Evolutionary conservation across 2,113 vertebrate species (phyloP), one percentile per base, ranked within the genome.

Genomic region (Shinisaurus crocodilurus): DNA sequence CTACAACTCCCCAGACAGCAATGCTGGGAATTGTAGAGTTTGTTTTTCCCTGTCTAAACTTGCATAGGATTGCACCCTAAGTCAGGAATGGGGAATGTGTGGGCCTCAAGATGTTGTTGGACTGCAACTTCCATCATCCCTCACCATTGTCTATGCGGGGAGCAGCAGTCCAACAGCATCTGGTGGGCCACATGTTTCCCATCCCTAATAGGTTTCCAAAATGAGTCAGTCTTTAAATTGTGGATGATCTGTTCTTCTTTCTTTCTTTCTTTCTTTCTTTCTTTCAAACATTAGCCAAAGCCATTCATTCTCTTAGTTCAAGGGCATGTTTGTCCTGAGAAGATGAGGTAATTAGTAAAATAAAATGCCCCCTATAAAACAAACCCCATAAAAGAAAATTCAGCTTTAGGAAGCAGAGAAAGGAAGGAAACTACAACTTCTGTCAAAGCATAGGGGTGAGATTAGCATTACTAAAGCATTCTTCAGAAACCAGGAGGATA

Each of bases 361-460:
- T 95, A 95, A 93, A 94, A 93, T 88, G 91, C 75, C 57, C 67
- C 80, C 80, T 90, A 92, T 94, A 93, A 96, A 96, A 95, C 70
- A 95, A 95, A 89, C 65, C 86, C 92, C 10, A 67, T 93, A 95
- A 95, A 94, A 96, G 94, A 92, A 90, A 63, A 20, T 43, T 95
- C 90, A 94, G 92, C 91, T 90, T 92, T 95, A 94, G 95, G 3
- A 88, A 92, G 67, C 82, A 90, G 91, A 94, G 93, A 86, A 96
- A 96, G 96, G 97, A 97, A 96, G 95, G 96, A 97, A 95, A 88
- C 0, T n/a, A 80, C 87, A 90, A 95, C 95, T 95, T 95, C 94
- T 95, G 95, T 96, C 96, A 95, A 95, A 96, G 96, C 96, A 96
- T 70, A 88, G 70, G 72, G 94, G 89, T 82, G 91, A 94, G 95